These are phyloP conservation scores for Cuculus canorus DNA, from an alignment of 2,797 vertebrate species.

Conservation along the genomic window DNA sequence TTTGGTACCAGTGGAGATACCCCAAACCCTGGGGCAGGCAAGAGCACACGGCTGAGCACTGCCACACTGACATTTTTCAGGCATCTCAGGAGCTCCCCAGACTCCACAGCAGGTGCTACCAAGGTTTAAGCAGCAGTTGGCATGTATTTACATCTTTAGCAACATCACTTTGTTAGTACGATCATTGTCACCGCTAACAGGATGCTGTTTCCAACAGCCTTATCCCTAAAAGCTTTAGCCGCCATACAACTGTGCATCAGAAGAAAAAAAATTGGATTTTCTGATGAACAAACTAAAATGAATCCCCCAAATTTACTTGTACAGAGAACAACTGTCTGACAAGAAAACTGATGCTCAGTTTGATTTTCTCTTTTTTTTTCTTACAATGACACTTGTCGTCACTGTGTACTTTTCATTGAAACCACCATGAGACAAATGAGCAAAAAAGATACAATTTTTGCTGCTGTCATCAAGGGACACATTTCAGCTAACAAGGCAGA, in stretches of 20 bases:
- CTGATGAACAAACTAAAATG: neutral
- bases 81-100: neutral
- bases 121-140: neutral
- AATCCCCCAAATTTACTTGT: neutral
- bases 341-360: neutral
- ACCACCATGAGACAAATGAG: neutral
- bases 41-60: neutral
- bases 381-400: neutral
- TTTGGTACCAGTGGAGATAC: neutral
- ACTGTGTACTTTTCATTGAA: neutral
- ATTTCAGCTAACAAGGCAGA: conserved; percentile 1
- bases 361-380: neutral
- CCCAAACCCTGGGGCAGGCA: neutral
- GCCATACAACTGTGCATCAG: fast-evolving
- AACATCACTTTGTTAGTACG: neutral
- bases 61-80: neutral
- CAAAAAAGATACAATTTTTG: neutral
- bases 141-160: fast-evolving
- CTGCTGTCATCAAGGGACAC: neutral
- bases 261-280: neutral
- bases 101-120: neutral
- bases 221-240: neutral
- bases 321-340: neutral
- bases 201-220: neutral
- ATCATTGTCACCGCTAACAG: neutral